Percentiles rank a stretch among this genome's conserved stretches.
These are phyloP conservation scores for Okapia johnstoni DNA, from an alignment of 2,113 vertebrate species.

Conservation along the genomic window DNA sequence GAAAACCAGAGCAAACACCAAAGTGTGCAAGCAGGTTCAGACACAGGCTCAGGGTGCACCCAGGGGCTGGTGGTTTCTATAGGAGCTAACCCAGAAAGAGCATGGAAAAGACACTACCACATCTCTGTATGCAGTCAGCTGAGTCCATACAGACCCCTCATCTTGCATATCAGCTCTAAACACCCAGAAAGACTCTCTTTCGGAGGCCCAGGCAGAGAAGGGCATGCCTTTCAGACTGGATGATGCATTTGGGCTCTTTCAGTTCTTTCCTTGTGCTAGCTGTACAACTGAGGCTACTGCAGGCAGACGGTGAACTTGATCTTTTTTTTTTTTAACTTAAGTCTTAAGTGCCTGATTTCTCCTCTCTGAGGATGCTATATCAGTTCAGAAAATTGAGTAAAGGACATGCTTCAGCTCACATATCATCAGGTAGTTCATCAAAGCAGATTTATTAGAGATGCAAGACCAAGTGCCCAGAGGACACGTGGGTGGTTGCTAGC, in stretches of 20 bases:
- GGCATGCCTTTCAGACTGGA: accelerated
- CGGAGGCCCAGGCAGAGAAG: background rate
- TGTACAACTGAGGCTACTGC: background rate
- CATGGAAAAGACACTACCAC: accelerated
- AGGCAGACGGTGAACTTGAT: background rate
- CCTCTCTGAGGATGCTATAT: background rate
- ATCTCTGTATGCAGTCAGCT: background rate
- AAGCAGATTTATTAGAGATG: background rate
- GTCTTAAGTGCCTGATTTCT: background rate
- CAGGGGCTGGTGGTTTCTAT: accelerated
- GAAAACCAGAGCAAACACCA: background rate
- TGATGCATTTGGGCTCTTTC: accelerated
- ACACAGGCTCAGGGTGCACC: accelerated
- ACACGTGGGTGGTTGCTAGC: accelerated
- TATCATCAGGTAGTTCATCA: background rate
- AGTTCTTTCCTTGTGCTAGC: accelerated
- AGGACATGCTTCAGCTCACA: background rate
- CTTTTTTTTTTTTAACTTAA: background rate
- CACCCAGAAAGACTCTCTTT: accelerated
- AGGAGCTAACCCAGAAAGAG: background rate
- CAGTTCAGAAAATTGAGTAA: background rate
- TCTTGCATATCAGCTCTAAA: accelerated
- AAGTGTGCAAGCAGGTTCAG: accelerated
- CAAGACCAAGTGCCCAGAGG: background rate
- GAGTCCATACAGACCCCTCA: accelerated